These are phyloP conservation scores for Ectropis crepuscularia DNA, from an alignment of 2,888 invertebrate species.

Conservation along the genomic window DNA sequence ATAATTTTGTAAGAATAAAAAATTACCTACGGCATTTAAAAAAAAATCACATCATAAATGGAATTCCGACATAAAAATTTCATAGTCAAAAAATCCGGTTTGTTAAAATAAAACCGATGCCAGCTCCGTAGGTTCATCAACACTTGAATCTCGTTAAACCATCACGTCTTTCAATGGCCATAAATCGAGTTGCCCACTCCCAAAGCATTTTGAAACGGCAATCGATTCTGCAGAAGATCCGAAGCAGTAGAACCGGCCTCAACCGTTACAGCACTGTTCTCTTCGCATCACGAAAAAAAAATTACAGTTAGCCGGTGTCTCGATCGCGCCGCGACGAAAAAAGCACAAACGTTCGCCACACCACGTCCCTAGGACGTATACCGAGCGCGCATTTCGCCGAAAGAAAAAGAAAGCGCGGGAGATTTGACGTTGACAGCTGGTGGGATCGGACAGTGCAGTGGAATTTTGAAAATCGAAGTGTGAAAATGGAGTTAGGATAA, in stretches of 20 bases:
- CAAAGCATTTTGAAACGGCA: conserved; percentile 60
- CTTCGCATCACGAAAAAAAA: conserved; percentile 77
- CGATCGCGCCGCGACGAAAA: conserved; percentile 73
- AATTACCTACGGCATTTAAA: no score
- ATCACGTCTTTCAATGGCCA: conserved; percentile 16
- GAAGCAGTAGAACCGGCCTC: conserved; percentile 67
- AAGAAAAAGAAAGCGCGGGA: conserved; percentile 62
- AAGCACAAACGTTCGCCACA: conserved; percentile 72
- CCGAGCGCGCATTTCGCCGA: conserved; percentile 53
- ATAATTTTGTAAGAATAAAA: no score
- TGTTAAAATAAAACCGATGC: neutral
- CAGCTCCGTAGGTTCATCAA: conserved; percentile 5
- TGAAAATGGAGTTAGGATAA: conserved; percentile 70
- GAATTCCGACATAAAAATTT: neutral
- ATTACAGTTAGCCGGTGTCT: conserved; percentile 74
- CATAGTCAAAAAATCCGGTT: neutral
- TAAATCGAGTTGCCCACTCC: conserved; percentile 35
- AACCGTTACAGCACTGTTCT: conserved; percentile 68
- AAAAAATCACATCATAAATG: neutral
- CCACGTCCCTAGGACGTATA: conserved; percentile 76
- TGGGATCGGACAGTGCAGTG: conserved; percentile 40
- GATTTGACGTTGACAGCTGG: conserved; percentile 69
- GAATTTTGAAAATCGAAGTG: conserved; percentile 46
- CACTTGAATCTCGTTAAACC: conserved; percentile 5
- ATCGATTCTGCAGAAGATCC: conserved; percentile 57